Percentiles rank a stretch among this genome's conserved stretches.
Conservation (phyloP, 2,797 vertebrate genomes). For the Falco columbarius region DNA sequence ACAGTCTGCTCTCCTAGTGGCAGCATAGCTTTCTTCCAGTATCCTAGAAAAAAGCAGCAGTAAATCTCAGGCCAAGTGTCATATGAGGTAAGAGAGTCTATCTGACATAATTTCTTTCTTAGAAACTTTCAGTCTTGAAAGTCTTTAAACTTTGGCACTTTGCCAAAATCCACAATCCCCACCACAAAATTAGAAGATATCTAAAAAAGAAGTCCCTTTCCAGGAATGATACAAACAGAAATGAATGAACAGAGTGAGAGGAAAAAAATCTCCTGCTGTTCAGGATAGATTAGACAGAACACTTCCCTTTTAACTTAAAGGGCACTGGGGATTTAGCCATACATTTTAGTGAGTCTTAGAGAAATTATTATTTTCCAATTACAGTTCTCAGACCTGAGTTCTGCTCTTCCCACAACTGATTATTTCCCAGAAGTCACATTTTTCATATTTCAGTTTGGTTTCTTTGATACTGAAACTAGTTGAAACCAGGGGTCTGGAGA, state of each 20-base stretch:
- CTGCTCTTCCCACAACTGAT: constrained; percentile 1
- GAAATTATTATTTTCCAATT: constrained; percentile 17
- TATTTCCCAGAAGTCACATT: constrained; percentile 38
- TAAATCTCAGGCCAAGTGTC: constrained; percentile 23
- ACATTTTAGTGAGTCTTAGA: neutral
- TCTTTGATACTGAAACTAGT: neutral
- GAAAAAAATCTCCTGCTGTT: constrained; percentile 10
- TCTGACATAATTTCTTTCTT: constrained; percentile 53
- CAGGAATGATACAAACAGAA: constrained; percentile 56
- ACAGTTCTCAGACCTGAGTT: neutral
- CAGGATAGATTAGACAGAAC: constrained; percentile 13
- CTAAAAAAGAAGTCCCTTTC: constrained; percentile 45
- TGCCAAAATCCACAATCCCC: constrained; percentile 36
- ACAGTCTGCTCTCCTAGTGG: neutral
- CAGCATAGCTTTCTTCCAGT: neutral
- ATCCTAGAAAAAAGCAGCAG: neutral
- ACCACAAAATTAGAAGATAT: constrained; percentile 45
- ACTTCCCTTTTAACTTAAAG: neutral
- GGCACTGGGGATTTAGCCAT: neutral
- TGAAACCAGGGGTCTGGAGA: neutral
- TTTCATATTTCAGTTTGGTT: constrained; percentile 20
- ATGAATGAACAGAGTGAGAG: neutral
- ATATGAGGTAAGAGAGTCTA: constrained; percentile 34
- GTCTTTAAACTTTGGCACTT: neutral
- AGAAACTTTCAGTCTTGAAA: constrained; percentile 42